phyloP scores from a whole-genome alignment of 2,113 vertebrate genomes.

The Psilopsiagon aurifrons region DNA sequence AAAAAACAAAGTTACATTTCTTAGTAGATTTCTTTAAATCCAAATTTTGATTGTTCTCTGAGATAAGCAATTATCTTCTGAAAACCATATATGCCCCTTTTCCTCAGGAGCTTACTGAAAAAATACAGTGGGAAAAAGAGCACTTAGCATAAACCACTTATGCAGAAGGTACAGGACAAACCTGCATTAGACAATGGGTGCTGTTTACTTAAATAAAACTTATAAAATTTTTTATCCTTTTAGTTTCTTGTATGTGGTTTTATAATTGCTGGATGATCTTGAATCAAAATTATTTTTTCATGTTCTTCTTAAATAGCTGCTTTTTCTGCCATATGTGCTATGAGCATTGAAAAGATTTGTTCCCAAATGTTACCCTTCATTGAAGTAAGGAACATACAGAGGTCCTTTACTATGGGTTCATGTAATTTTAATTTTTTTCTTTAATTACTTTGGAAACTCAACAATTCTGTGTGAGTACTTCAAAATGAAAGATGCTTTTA shows the following conservation, averaged over 20 bases:
- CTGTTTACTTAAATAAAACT: not conserved
- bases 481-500: conserved; percentile 14
- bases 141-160: not conserved
- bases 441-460: conserved; percentile 17
- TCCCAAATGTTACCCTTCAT: not conserved
- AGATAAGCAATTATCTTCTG: not conserved
- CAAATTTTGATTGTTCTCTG: not conserved
- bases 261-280: not conserved
- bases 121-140: not conserved
- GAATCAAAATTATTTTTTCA: not conserved
- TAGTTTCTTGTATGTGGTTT: rapidly evolving
- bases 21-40: not conserved
- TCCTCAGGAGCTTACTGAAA: not conserved
- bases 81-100: not conserved
- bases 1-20: rapidly evolving
- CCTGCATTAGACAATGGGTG: rapidly evolving
- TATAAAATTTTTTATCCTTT: not conserved
- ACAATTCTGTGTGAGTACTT: not conserved
- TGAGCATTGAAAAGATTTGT: not conserved
- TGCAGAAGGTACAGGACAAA: not conserved
- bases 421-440: not conserved
- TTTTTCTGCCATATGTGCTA: not conserved
- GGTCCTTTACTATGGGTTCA: not conserved
- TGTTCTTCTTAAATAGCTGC: not conserved
- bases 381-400: not conserved